phyloP scores from a whole-genome alignment of 2,113 vertebrate species.

The Pampusana beccarii region DNA sequence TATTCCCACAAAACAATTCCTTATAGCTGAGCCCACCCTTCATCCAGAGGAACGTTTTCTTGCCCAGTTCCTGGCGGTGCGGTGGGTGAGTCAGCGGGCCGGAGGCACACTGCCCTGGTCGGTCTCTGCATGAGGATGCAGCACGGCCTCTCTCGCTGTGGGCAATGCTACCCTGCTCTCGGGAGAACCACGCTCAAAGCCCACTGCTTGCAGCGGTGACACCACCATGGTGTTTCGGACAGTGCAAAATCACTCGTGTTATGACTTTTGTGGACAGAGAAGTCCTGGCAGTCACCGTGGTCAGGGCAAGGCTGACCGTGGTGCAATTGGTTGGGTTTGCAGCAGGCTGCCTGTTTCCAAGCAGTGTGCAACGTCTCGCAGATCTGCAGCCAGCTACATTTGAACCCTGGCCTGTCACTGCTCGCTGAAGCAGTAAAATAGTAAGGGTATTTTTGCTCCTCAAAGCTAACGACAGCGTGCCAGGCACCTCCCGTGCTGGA shows the following conservation, averaged over 20 bases:
- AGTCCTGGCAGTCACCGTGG: background rate
- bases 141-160: background rate
- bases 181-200: background rate
- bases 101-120: background rate
- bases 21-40: background rate
- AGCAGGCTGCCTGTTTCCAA: background rate
- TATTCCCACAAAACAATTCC: background rate
- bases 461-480: background rate
- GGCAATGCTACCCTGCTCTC: background rate
- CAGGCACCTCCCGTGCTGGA: background rate
- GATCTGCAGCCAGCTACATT: background rate
- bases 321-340: background rate
- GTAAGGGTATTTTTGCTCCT: background rate
- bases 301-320: background rate
- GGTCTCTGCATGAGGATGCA: background rate
- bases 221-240: background rate
- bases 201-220: background rate
- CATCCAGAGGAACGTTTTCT: background rate
- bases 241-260: background rate
- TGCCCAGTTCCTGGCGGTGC: background rate
- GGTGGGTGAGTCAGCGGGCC: background rate
- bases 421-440: slow-evolving; percentile 20
- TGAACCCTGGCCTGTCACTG: background rate
- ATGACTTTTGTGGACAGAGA: background rate
- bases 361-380: background rate